phyloP scores from a whole-genome alignment of 2,888 invertebrate genomes.

The Pyrocoelia pectoralis region DNA sequence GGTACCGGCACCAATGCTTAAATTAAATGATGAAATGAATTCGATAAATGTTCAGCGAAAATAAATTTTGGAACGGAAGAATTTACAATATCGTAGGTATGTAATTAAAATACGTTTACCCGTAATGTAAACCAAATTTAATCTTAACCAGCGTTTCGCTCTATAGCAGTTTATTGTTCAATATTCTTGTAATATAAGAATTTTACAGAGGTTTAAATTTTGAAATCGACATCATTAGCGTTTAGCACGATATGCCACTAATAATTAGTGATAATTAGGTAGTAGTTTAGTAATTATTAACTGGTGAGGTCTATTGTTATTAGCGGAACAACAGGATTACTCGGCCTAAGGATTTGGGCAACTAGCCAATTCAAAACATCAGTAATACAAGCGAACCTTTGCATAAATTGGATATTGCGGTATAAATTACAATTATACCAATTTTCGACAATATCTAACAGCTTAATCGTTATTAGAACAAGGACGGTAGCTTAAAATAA shows the following conservation, averaged over 20 bases:
- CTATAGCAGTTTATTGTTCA: neutral
- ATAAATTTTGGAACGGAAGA: conserved; percentile 5
- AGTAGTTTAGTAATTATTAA: conserved; percentile 26
- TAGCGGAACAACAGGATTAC: conserved; percentile 30
- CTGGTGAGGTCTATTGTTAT: conserved; percentile 34
- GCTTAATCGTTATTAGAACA: conserved; percentile 26
- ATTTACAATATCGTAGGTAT: conserved; percentile 18
- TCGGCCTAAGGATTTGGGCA: conserved; percentile 37
- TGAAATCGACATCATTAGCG: conserved; percentile 3
- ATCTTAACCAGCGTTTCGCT: conserved; percentile 9
- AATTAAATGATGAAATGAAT: too few relatives aligned
- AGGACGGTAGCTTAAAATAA: conserved; percentile 21
- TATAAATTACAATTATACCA: conserved; percentile 35
- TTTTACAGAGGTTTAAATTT: conserved; percentile 8
- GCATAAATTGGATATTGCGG: conserved; percentile 38
- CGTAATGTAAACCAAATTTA: conserved; percentile 7
- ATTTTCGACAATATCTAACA: conserved; percentile 32
- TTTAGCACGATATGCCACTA: neutral
- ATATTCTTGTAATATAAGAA: neutral
- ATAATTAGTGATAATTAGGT: conserved; percentile 28
- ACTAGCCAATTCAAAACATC: conserved; percentile 37
- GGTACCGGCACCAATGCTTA: too few relatives aligned
- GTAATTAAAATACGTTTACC: conserved; percentile 16
- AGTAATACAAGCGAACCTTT: conserved; percentile 36
- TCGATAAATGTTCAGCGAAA: too few relatives aligned